These are phyloP conservation scores for Anarhynchus alexandrinus DNA, from an alignment of 2,113 vertebrate genomes.

Conservation along the genomic window DNA sequence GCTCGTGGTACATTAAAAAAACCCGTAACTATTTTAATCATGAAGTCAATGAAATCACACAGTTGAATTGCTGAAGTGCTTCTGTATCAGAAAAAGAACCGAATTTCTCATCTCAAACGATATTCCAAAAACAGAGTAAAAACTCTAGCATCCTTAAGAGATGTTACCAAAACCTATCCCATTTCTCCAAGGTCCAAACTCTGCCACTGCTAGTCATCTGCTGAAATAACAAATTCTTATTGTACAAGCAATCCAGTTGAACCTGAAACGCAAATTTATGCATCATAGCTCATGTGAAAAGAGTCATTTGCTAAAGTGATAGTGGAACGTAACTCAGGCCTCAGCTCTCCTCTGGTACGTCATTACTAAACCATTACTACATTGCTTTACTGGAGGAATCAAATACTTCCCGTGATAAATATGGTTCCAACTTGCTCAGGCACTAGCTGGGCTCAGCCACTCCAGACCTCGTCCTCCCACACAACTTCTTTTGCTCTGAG, in stretches of 20 bases:
- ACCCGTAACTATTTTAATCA: not conserved
- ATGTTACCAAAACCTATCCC: accelerated
- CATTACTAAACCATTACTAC: not conserved
- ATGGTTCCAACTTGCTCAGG: not conserved
- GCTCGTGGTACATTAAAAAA: not conserved
- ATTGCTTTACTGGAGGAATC: not conserved
- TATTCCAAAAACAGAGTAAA: not conserved
- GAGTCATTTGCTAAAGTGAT: not conserved
- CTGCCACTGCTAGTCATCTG: not conserved
- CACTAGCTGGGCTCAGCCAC: not conserved
- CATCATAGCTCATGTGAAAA: too few relatives aligned
- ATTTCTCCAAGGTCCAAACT: not conserved
- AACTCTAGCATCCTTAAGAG: not conserved
- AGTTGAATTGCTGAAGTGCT: not conserved
- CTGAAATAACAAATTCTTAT: not conserved
- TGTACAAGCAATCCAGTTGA: not conserved
- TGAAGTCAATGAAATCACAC: not conserved
- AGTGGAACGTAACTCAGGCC: not conserved
- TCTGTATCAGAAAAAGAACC: accelerated
- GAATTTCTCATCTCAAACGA: not conserved
- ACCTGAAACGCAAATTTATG: accelerated
- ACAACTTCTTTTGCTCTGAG: too few relatives aligned
- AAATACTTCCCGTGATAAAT: not conserved
- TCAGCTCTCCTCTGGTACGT: not conserved
- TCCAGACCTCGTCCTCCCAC: not conserved